These are phyloP conservation scores for Nyctereutes procyonoides DNA, from an alignment of 2,113 vertebrate genomes.

Conservation along the genomic window DNA sequence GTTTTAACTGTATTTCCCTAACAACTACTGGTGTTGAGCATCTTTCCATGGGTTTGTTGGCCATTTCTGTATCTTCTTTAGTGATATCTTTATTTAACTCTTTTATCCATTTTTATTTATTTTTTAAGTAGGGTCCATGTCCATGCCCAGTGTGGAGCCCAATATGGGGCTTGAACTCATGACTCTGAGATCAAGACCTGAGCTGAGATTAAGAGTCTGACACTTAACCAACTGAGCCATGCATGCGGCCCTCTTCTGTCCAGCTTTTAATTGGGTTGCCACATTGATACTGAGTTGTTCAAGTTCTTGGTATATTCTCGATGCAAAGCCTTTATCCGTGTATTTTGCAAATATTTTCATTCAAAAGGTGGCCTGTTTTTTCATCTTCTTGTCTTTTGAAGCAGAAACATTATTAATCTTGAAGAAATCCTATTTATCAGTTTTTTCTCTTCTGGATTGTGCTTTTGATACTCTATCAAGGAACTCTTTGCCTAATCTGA, in stretches of 20 bases:
- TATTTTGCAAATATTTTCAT: conserved; percentile 31
- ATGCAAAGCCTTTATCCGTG: neutral
- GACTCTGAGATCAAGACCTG: neutral
- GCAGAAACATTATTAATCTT: neutral
- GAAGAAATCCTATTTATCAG: neutral
- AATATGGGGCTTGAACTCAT: neutral
- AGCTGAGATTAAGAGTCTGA: neutral
- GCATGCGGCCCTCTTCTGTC: neutral
- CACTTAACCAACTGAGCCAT: neutral
- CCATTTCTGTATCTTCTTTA: neutral
- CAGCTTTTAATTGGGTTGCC: neutral
- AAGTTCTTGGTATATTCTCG: neutral
- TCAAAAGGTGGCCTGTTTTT: neutral
- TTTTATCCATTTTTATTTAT: neutral
- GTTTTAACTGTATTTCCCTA: neutral
- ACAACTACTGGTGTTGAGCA: neutral
- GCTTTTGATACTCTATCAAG: neutral
- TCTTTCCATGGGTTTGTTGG: neutral
- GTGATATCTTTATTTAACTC: neutral
- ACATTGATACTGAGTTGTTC: neutral
- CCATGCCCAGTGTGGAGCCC: neutral
- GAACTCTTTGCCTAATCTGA: neutral
- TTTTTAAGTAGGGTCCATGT: neutral
- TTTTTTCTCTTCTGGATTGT: neutral
- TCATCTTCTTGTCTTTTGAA: neutral